phyloP scores from a whole-genome alignment of 2,888 invertebrate species.

The Cheilosia vernalis region DNA sequence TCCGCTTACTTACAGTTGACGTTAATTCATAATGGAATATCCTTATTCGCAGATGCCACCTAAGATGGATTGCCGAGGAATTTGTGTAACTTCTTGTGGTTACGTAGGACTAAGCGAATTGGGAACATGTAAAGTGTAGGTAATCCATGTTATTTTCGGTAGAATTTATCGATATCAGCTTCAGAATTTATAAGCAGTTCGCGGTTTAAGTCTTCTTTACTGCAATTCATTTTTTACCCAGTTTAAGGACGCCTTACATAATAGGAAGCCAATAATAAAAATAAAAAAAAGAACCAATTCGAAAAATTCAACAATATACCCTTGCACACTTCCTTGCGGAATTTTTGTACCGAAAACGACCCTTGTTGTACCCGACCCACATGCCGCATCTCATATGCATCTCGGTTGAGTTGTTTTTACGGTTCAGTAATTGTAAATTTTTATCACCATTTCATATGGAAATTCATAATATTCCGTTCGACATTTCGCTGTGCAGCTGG shows the following conservation, averaged over 20 bases:
- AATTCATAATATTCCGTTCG: slow-evolving; percentile 45
- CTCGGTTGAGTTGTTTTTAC: slow-evolving; percentile 65
- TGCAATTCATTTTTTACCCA: too few relatives aligned
- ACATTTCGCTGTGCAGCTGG: slow-evolving; percentile 39
- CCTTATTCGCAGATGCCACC: slow-evolving; percentile 60
- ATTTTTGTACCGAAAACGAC: slow-evolving; percentile 18
- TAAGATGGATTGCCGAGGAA: background rate
- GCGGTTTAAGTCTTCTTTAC: background rate
- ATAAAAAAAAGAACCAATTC: background rate
- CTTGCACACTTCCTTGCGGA: background rate
- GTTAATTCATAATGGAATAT: slow-evolving; percentile 66
- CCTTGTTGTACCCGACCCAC: background rate
- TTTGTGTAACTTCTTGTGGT: background rate
- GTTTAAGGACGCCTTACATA: background rate
- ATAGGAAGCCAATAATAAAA: background rate
- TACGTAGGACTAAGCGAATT: slow-evolving; percentile 20
- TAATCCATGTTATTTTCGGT: slow-evolving; percentile 36
- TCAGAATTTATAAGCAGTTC: background rate
- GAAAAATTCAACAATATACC: background rate
- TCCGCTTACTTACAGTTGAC: slow-evolving; percentile 47
- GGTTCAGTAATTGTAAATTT: slow-evolving; percentile 67
- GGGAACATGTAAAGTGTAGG: slow-evolving; percentile 10
- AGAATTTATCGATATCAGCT: background rate
- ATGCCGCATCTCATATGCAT: slow-evolving; percentile 10
- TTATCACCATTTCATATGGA: slow-evolving; percentile 60